Base-by-base conservation (phyloP, 2,888 invertebrate species). In the Epistrophe grossulariae region DNA sequence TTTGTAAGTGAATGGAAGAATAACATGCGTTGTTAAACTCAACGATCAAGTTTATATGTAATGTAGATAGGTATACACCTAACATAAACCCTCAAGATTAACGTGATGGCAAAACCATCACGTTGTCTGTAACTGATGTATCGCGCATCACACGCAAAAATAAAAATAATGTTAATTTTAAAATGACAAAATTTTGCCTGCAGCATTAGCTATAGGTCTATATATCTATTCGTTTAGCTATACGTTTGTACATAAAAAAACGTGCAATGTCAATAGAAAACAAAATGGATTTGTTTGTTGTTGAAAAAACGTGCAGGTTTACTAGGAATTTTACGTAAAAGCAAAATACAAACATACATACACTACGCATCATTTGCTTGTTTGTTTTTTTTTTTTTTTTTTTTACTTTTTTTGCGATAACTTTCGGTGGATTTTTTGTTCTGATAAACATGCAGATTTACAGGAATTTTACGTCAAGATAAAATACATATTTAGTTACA, bases 51-150 rank as follows among this genome's bases (percentile, higher is more conserved):
- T 13, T 6, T 52, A 9, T 35, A 35, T 5, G 9, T 1, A 0
- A 24, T 24, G 24, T 24, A 24, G 24, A 3, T 35, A 35, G 35
- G 8, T 9, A 35, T 35, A 35, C n/a, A 24, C 24, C n/a, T n/a
- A 7, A 11, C 24, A 52, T 45, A 45, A 45, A 45, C 45, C 19
- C 11, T 52, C 52, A 13, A 52, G 13, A 52, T 52, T 24, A 52
- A 52, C 52, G 52, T 52, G 52, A 52, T 52, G 19, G 11, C 24
- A 52, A 52, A 52, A 52, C 19, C 52, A 52, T 52, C 52, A 52
- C 52, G 52, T 52, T 52, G 24, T 11, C 8, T 31, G 31, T 31
- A 1, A 2, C 31, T 24, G 11, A 6, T 43, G 5, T 43, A 52
- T 24, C 19, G 19, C 52, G 52, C 52, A 52, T 52, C 52, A 52